phyloP scores from a whole-genome alignment of 2,113 vertebrate species.

The Psephotus haematonotus region DNA sequence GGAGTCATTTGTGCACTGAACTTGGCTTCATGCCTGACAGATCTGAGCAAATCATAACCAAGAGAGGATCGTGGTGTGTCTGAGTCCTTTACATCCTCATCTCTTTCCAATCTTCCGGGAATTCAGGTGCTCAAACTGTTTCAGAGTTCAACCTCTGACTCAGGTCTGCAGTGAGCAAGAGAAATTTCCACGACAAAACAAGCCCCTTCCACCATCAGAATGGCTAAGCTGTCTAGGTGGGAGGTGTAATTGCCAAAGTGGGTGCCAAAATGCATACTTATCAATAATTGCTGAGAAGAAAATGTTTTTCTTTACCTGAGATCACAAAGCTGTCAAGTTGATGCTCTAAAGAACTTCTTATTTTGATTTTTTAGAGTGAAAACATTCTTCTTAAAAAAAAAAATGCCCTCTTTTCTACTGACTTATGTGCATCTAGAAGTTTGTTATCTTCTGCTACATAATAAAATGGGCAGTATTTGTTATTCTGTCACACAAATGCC shows the following conservation, averaged over 20 bases:
- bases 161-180: background rate
- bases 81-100: background rate
- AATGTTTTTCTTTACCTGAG: background rate
- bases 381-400: background rate
- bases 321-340: background rate
- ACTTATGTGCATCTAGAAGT: background rate
- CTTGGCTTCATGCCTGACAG: background rate
- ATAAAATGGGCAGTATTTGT: background rate
- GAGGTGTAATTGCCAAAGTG: background rate
- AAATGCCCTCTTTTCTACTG: background rate
- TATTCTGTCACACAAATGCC: background rate
- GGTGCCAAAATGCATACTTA: background rate
- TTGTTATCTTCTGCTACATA: background rate
- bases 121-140: accelerated
- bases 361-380: background rate
- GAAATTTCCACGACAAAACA: background rate
- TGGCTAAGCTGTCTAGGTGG: background rate
- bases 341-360: background rate
- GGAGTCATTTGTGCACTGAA: background rate
- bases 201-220: background rate
- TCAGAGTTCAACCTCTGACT: background rate
- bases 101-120: background rate
- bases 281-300: background rate
- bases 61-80: background rate
- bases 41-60: background rate